These are phyloP conservation scores for Diplogasteroides magnus DNA, from an alignment of 1,140 invertebrate genomes.

Conservation along the genomic window DNA sequence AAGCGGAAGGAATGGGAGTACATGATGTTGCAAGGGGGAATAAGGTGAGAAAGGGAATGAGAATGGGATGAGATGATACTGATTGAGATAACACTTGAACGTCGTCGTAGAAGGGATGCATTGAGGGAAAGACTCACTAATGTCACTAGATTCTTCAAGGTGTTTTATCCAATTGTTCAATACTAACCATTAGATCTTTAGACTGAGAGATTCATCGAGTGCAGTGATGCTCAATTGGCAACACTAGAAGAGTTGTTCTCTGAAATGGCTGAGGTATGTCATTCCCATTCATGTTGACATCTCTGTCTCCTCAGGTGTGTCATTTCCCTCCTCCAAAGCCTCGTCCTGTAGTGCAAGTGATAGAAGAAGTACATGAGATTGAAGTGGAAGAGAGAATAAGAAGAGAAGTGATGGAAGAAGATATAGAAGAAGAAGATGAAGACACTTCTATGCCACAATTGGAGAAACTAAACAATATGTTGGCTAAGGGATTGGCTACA, in stretches of 20 bases:
- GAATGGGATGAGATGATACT: neutral
- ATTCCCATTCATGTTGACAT: too few relatives aligned
- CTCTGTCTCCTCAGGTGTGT: too few relatives aligned
- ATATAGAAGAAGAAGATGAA: neutral
- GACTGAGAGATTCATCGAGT: neutral
- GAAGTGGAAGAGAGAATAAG: neutral
- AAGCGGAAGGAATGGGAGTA: neutral
- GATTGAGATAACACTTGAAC: neutral
- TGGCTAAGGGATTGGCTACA: too few relatives aligned
- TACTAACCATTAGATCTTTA: too few relatives aligned
- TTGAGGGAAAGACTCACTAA: neutral
- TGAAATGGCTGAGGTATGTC: neutral
- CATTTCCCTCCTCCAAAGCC: too few relatives aligned
- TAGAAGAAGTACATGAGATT: neutral
- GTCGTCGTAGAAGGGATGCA: neutral
- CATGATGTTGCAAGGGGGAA: neutral
- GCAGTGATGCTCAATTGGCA: neutral
- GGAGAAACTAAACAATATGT: neutral
- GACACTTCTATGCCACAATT: neutral
- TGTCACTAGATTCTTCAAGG: neutral
- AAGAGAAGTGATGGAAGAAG: neutral
- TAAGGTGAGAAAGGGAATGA: neutral
- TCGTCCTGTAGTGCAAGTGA: neutral
- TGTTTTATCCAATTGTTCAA: too few relatives aligned
- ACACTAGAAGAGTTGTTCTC: neutral